Evolutionary conservation across 2,113 vertebrate genomes (phyloP).

Genomic region (Grammomys surdaster): DNA sequence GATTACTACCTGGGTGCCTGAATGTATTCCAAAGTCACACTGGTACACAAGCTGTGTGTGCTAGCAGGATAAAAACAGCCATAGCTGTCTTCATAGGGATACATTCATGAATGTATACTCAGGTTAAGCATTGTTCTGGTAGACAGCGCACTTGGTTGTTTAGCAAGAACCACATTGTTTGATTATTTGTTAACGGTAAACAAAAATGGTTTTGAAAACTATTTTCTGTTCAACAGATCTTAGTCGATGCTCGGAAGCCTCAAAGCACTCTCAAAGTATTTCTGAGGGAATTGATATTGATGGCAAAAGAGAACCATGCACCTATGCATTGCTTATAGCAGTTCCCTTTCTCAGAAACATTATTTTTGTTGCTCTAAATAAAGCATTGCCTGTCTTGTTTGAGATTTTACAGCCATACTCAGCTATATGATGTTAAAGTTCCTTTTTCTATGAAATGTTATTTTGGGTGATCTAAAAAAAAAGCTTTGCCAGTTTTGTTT

Average conservation of each 20-base stretch:
- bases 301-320: conserved; percentile 32
- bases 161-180: neutral
- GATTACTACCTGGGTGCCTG: conserved; percentile 60
- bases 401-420: conserved; percentile 56
- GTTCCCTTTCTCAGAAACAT: conserved; percentile 60
- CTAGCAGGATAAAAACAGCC: conserved; percentile 64
- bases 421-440: conserved; percentile 53
- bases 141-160: conserved; percentile 15
- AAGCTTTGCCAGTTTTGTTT: conserved; percentile 59
- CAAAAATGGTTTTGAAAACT: conserved; percentile 68
- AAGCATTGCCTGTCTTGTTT: conserved; percentile 68
- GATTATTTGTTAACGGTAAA: conserved; percentile 57
- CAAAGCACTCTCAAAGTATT: conserved; percentile 69
- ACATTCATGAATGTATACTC: conserved; percentile 46
- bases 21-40: conserved; percentile 70
- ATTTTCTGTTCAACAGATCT: conserved; percentile 45
- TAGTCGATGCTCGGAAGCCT: conserved; percentile 68
- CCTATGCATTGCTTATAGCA: conserved; percentile 52
- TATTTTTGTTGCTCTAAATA: conserved; percentile 74
- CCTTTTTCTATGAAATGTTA: conserved; percentile 58
- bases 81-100: conserved; percentile 72
- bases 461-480: conserved; percentile 73
- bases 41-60: conserved; percentile 49
- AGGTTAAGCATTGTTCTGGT: conserved; percentile 61
- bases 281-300: conserved; percentile 60